A percentile compares a stretch with the other conserved stretches of the same genome.
phyloP scores from a whole-genome alignment of 2,888 invertebrate genomes.

The Acanthosoma haemorrhoidale region DNA sequence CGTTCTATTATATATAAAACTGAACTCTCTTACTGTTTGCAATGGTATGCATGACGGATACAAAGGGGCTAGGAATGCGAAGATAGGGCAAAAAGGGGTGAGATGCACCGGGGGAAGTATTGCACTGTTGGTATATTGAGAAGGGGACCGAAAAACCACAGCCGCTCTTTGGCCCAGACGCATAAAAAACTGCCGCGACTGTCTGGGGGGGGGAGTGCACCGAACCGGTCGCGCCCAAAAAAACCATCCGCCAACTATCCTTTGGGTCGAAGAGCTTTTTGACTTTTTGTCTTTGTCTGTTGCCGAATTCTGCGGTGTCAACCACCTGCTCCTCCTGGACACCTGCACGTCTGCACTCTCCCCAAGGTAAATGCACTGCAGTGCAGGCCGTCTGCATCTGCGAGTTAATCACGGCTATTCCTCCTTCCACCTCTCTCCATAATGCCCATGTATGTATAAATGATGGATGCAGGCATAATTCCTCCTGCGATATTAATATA shows the following conservation, averaged over 20 bases:
- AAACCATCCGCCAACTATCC: background rate
- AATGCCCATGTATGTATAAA: too few relatives aligned
- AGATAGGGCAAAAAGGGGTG: too few relatives aligned
- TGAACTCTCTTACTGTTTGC: too few relatives aligned
- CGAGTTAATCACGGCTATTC: too few relatives aligned
- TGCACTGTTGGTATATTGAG: background rate
- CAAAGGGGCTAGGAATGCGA: too few relatives aligned
- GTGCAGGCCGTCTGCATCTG: too few relatives aligned
- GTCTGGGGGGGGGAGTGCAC: background rate
- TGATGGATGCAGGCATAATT: too few relatives aligned
- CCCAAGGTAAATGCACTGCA: background rate
- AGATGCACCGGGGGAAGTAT: background rate
- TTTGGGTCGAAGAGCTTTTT: background rate
- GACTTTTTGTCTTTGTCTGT: background rate
- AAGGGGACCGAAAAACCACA: background rate
- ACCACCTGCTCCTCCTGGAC: background rate
- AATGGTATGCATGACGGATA: too few relatives aligned
- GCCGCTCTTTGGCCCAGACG: background rate
- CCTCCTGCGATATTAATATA: too few relatives aligned
- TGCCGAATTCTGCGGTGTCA: background rate
- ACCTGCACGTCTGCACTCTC: background rate
- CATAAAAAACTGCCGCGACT: slow-evolving; percentile 5
- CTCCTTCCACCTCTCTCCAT: too few relatives aligned
- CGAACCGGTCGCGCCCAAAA: background rate
- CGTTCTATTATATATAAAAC: too few relatives aligned